Base-by-base conservation (phyloP, 2,797 vertebrate genomes). In the Acanthurus leucopareius region DNA sequence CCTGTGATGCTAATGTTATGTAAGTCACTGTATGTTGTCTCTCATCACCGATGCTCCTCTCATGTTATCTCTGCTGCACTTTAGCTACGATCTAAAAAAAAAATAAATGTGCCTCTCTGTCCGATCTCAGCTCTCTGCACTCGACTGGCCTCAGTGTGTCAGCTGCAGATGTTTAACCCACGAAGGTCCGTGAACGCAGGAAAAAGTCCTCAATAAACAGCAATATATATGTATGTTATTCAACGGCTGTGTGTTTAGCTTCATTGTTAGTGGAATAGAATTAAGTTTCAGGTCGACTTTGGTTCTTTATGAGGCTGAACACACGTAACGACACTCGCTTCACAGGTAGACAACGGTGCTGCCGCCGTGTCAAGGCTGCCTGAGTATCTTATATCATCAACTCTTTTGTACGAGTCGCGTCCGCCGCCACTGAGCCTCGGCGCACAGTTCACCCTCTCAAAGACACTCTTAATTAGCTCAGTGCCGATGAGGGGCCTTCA, bases 381-480 rank as follows among this genome's bases (percentile, higher is more conserved):
- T 7, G 40, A 42, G 40, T 54, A 60, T 19, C 10, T 25, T 64
- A 67, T 8, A 56, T 60, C 53, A 53, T 72, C 65, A 32, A 15
- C 35, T 54, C 62, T 78, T 63, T 65, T 69, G n/a, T 44, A 64
- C 7, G 68, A 53, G 74, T 69, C 45, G 20, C n/a, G 72, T 80
- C 79, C 69, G n/a, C 66, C 7, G 81, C 68, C 75, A 22, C 69
- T 2, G 63, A 58, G 79, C 72, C 54, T 51, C 68, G 1, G 38
- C 45, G 7, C 64, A 16, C 64, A 0, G 73, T 28, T 71, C 79
- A 70, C 74, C 84, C 63, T 77, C 83, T 48, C 78, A 75, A 62
- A 85, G 68, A 88, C 52, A 7, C 80, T 77, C 72, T 68, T 82
- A 88, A 92, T 90, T 87, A 91, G 84, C 88, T 86, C 59, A 1